Base-by-base conservation (phyloP, 2,797 vertebrate genomes). In the Xenops minutus region DNA sequence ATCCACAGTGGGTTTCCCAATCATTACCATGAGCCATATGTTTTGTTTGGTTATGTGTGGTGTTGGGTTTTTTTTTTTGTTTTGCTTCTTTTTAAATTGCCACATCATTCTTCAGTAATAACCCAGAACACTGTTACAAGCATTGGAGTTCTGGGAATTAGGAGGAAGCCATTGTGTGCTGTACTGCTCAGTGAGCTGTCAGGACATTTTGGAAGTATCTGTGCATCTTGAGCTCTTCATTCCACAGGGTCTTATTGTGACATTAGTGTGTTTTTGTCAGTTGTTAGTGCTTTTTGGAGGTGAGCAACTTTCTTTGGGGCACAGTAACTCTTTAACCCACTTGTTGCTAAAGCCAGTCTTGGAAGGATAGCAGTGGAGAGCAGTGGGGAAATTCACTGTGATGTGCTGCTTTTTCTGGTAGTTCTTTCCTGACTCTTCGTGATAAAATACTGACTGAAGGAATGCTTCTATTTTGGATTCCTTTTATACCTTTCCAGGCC, bases 181-280 rank as follows among this genome's bases (percentile, higher is more conserved):
- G 26, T 44, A 44, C 95, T 93, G 80, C 80, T 95, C 85, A 73
- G 10, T 78, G 92, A 94, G 87, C 89, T 91, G 69, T 81, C 54
- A 62, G 91, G 89, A 73, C 51, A 3, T 80, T 93, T 92, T 92
- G 92, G 85, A 93, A 91, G 89, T 82, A 48, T 62, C 39, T 30
- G 24, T 73, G 41, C 34, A 26, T 82, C 88, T 92, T 2, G 0
- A 76, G 89, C 82, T 54, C 83, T 76, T 93, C 48, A 44, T 89
- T 86, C 58, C 48, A 19, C 1, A 0, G 9, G n/a, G 37, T 88
- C 58, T 92, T 58, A 51, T 73, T 76, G 85, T 0, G 0, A 20
- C 48, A 21, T 63, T 29, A 5, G 39, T 10, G 36, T 36, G 72
- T 2, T 58, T 94, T 75, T 85, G 37, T 79, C 77, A 56, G 6